Base-by-base conservation (phyloP, 2,888 invertebrate species). In the Spodoptera littoralis region DNA sequence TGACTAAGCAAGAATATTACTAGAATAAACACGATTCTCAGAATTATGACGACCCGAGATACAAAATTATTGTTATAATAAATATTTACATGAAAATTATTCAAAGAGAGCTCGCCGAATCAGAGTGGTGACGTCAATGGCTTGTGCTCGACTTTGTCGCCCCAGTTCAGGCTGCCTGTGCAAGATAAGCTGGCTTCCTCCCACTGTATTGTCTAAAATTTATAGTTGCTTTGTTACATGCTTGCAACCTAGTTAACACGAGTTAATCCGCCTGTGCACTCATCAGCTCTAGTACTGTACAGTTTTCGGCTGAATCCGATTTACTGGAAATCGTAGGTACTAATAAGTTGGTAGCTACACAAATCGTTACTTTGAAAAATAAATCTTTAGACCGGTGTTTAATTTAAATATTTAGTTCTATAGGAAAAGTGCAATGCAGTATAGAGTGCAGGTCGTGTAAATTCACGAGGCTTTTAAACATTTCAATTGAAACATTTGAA, bases 101-200 rank as follows among this genome's bases (percentile, higher is more conserved):
- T 70, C 75, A 74, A 57, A 67, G 66, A 47, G 65, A 62, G 60
- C 56, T 73, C 70, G 61, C 70, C 59, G 44, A 72, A 70, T 66
- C 59, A 64, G 70, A 57, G 53, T 76, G 63, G 50, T 68, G 70
- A 76, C 66, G 70, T 78, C 69, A 70, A 53, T 65, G 66, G 68
- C 44, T 56, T 70, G 45, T 60, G 59, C 65, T 62, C 55, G 65
- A 69, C 76, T 77, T 65, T 63, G 76, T 68, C 72, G 80, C 75
- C 68, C 77, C 76, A 77, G 83, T 81, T 79, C 67, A 73, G 70
- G 65, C 88, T 90, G 90, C 68, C 78, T 80, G 78, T 77, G 82
- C 76, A 74, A 84, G 91, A 91, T 91, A 90, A 91, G 87, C 86
- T 81, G 75, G 82, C 84, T 86, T 81, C 78, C 85, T 83, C 79